These are phyloP conservation scores for Metridium senile DNA, from an alignment of 92 coral and sea anemone species.

Conservation along the genomic window DNA sequence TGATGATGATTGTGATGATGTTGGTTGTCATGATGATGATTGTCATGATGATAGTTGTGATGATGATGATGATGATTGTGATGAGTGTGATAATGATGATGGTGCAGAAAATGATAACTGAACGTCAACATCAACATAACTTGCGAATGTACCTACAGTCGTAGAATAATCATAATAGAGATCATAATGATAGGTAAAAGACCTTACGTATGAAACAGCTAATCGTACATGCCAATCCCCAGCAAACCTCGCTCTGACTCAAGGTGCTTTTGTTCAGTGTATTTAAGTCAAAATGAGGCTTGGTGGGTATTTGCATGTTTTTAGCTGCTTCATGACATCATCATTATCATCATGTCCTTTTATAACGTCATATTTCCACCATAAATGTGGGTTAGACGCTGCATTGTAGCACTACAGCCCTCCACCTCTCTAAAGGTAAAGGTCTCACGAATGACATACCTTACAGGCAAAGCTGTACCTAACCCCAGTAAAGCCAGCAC, in stretches of 20 bases:
- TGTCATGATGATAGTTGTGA: conserved; percentile 3
- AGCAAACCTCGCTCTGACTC: too few relatives aligned
- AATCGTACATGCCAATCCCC: too few relatives aligned
- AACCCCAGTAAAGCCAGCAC: conserved; percentile 85
- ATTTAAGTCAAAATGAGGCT: too few relatives aligned
- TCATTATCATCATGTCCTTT: too few relatives aligned
- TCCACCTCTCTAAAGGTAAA: too few relatives aligned
- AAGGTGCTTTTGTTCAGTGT: too few relatives aligned
- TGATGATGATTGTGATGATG: not conserved
- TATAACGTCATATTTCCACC: too few relatives aligned
- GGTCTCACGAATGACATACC: conserved; percentile 63
- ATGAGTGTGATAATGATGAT: conserved; percentile 1
- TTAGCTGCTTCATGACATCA: too few relatives aligned
- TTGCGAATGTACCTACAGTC: not conserved
- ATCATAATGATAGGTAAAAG: not conserved
- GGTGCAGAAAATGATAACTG: not conserved
- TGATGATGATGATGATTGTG: not conserved
- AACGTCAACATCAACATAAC: not conserved
- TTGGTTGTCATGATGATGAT: not conserved
- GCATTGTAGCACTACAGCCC: too few relatives aligned
- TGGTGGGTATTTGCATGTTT: too few relatives aligned
- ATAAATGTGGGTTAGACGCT: too few relatives aligned
- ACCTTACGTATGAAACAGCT: too few relatives aligned
- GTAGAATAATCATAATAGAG: not conserved
- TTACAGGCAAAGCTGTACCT: conserved; percentile 96